Percentiles rank a stretch among this genome's conserved stretches.
phyloP scores from a whole-genome alignment of 2,113 vertebrate genomes.

The Cygnus atratus region DNA sequence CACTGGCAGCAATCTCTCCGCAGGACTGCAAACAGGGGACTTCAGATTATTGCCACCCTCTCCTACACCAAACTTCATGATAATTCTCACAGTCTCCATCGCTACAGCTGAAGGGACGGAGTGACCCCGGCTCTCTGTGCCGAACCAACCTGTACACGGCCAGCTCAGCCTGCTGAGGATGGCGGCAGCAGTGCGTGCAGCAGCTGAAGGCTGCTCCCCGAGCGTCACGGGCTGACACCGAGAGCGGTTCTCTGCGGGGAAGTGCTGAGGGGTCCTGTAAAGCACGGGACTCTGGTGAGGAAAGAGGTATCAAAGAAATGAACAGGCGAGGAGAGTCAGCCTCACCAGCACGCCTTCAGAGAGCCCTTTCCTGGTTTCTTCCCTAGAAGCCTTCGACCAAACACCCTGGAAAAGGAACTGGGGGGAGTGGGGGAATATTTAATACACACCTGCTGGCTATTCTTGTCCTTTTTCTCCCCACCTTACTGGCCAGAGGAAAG shows the following conservation, averaged over 20 bases:
- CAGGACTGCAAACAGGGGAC: neutral
- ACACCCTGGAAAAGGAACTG: neutral
- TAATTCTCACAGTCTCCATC: neutral
- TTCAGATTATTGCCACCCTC: neutral
- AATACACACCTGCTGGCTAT: neutral
- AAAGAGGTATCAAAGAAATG: neutral
- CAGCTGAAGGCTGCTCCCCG: neutral
- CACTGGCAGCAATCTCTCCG: neutral
- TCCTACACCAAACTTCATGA: neutral
- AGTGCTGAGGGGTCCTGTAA: neutral
- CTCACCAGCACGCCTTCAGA: neutral
- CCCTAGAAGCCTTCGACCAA: neutral
- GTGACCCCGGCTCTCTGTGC: neutral
- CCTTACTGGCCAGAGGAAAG: neutral
- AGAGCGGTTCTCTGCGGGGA: neutral
- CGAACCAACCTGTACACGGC: neutral
- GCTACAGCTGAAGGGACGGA: neutral
- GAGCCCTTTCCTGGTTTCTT: neutral
- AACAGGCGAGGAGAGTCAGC: neutral
- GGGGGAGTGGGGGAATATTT: neutral
- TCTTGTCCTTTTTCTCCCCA: neutral
- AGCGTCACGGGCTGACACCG: neutral
- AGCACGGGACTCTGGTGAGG: neutral
- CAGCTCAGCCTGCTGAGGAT: neutral
- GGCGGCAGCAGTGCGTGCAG: neutral